A percentile compares a stretch with the other conserved stretches of the same genome.
These are phyloP conservation scores for Leistus spinibarbis DNA, from an alignment of 2,888 invertebrate species.

Conservation along the genomic window DNA sequence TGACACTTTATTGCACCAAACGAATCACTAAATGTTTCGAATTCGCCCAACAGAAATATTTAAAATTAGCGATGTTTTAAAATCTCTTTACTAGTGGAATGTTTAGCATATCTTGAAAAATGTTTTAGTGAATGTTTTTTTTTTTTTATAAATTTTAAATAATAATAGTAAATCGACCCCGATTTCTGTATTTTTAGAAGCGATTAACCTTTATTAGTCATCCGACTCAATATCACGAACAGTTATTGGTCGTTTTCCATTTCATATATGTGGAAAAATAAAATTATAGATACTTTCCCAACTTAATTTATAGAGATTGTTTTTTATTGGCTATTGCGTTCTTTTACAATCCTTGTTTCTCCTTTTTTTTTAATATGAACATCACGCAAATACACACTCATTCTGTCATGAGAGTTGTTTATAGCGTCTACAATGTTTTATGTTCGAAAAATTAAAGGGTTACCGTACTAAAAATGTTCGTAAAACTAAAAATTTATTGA, in stretches of 20 bases:
- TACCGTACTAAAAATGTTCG: slow-evolving; percentile 18
- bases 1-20: not conserved
- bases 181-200: slow-evolving; percentile 6
- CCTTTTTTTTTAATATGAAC: slow-evolving; percentile 13
- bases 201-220: not conserved
- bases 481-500: slow-evolving; percentile 18
- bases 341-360: slow-evolving; percentile 17
- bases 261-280: slow-evolving; percentile 18
- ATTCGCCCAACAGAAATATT: not conserved
- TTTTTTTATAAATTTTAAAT: not conserved
- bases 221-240: not conserved
- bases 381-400: slow-evolving; percentile 1
- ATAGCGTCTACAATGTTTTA: slow-evolving; percentile 14
- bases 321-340: slow-evolving; percentile 16
- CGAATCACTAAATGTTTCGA: not conserved
- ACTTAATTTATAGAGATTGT: slow-evolving; percentile 14
- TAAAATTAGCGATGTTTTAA: no score
- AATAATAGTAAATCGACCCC: not conserved
- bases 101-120: no score
- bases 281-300: slow-evolving; percentile 24
- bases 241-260: not conserved
- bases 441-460: slow-evolving; percentile 21
- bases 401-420: slow-evolving; percentile 15
- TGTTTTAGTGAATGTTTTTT: not conserved
- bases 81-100: no score